Conservation (phyloP, 2,113 vertebrate genomes). For the Salvelinus sp. region DNA sequence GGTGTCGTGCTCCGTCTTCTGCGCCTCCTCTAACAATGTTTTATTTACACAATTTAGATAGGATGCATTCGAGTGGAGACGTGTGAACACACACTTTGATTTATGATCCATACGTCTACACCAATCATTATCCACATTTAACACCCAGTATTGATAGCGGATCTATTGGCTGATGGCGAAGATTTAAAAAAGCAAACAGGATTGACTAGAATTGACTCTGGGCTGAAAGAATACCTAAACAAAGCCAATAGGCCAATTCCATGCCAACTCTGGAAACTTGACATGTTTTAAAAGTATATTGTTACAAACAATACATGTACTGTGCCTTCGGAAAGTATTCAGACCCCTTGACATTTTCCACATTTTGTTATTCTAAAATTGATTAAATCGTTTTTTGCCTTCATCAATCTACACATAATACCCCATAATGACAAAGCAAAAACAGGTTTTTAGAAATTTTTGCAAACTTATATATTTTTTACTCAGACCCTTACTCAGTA, state of each 20-base stretch:
- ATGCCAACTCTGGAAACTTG: too few relatives aligned
- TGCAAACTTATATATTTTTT: too few relatives aligned
- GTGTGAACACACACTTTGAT: neutral
- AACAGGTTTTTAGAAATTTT: too few relatives aligned
- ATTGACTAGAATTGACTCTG: neutral
- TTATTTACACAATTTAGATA: slow-evolving; percentile 22
- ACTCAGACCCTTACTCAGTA: too few relatives aligned
- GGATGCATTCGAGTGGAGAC: neutral
- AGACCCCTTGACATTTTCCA: too few relatives aligned
- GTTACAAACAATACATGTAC: too few relatives aligned
- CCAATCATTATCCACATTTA: neutral
- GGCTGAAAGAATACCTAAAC: neutral
- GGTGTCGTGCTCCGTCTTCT: neutral
- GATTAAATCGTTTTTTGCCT: too few relatives aligned
- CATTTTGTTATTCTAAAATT: too few relatives aligned
- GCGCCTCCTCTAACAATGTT: slow-evolving; percentile 8
- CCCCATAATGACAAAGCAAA: too few relatives aligned
- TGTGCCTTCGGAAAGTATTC: too few relatives aligned
- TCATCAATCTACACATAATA: too few relatives aligned
- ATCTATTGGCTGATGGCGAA: neutral
- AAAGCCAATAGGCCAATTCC: neutral
- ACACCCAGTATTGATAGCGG: neutral
- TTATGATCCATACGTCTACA: neutral
- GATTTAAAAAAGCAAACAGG: neutral
- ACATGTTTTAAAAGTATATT: too few relatives aligned